Base-by-base conservation (phyloP, 2,888 invertebrate genomes). In the Drosophila bunnanda region DNA sequence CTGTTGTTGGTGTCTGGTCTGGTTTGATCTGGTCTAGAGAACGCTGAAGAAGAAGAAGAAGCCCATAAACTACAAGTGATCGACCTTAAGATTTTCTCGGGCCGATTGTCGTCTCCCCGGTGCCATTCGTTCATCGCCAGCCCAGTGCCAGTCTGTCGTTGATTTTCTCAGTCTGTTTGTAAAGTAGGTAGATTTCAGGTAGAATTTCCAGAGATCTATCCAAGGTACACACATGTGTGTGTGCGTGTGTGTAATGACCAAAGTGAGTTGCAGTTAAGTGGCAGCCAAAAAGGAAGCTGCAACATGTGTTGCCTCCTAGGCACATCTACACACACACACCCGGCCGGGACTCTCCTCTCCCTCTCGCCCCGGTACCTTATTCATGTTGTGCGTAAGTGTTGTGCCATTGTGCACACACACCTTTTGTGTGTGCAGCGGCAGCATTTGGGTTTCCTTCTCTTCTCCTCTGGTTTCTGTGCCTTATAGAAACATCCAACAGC, bases 1-100 rank as follows among this genome's bases (percentile, higher is more conserved):
- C 64, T 46, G 50, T 8, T 15, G 50, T 13, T 15, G 13, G 50
- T 46, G 64, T 50, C 64, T 64, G 64, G 48, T 64, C 65, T 64
- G 64, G 64, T 65, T 65, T 34, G 48, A 65, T 65, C 64, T 64
- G 64, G 64, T 62, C 48, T 48, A 44, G 32, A 55, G 44, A 68
- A 34, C 22, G 38, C 22, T 53, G 20, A 38, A 8, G 25, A 4
- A 46, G 68, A 61, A 59, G 55, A 76, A 76, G 84, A 87, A 84
- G 89, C 82, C 85, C 88, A 86, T 89, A 89, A 89, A 89, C 88
- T 89, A 89, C 83, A 82, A 89, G 89, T 89, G 85, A 86, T 86
- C 85, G 88, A 86, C 85, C 85, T 89, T 89, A 82, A 82, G 89
- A 87, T 88, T 68, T 76, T 84, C 76, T 68, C 73, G 76, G 74